These are phyloP conservation scores for Stichopus chloronotus DNA, from an alignment of 35 echinoderm and acorn worm species.

Conservation along the genomic window DNA sequence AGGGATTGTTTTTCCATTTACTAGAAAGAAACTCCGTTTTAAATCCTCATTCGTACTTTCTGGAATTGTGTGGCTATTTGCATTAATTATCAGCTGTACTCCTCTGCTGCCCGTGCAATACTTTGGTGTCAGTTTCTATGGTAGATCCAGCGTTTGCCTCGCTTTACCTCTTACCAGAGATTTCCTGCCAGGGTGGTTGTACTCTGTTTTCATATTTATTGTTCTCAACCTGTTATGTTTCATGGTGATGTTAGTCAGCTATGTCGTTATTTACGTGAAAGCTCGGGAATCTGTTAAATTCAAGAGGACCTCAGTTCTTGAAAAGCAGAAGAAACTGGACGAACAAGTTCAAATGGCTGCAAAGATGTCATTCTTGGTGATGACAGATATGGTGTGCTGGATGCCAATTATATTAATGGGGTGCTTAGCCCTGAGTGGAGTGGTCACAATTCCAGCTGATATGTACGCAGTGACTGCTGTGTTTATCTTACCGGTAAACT, in stretches of 20 bases:
- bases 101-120: conserved; percentile 42
- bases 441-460: conserved; percentile 44
- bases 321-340: conserved; percentile 34
- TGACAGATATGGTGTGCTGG: conserved; percentile 86
- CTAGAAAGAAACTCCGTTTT: not conserved
- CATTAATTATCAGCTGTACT: conserved; percentile 23
- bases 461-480: conserved; percentile 81
- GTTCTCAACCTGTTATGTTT: conserved; percentile 71
- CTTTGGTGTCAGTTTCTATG: conserved; percentile 45
- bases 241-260: conserved; percentile 50
- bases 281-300: conserved; percentile 24
- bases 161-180: conserved; percentile 52
- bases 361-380: conserved; percentile 81
- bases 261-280: conserved; percentile 67
- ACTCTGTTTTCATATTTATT: conserved; percentile 71
- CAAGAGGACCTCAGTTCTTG: not conserved
- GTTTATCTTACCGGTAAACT: conserved; percentile 84
- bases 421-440: conserved; percentile 27
- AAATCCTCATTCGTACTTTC: conserved; percentile 25
- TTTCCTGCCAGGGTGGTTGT: conserved; percentile 63
- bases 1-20: conserved; percentile 56
- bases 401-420: conserved; percentile 89
- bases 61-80: conserved; percentile 8
- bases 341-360: conserved; percentile 64
- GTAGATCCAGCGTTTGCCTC: conserved; percentile 51